Evolutionary conservation across 2,113 vertebrate genomes (phyloP).

Genomic region (Prietella phreatophila): DNA sequence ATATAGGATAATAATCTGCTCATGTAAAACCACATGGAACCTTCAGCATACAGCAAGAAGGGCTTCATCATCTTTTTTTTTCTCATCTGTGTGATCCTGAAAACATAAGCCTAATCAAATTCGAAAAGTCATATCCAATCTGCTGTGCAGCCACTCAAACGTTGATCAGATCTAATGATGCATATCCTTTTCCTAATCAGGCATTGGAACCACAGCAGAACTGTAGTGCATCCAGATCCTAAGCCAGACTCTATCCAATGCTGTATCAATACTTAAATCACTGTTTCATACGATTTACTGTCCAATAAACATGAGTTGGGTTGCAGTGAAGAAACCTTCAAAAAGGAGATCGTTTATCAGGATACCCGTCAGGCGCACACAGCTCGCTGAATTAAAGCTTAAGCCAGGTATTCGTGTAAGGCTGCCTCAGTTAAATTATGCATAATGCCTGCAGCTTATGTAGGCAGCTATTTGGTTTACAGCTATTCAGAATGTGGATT

Average conservation of each 20-base stretch:
- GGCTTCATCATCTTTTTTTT: background rate
- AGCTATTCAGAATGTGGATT: slow-evolving; percentile 9
- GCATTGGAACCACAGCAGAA: background rate
- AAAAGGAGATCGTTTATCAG: slow-evolving; percentile 25
- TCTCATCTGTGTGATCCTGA: background rate
- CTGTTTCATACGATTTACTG: slow-evolving; percentile 21
- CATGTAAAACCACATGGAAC: background rate
- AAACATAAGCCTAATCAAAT: slow-evolving; percentile 21
- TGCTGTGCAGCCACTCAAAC: background rate
- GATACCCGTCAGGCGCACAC: slow-evolving; percentile 7
- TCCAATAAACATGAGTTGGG: background rate
- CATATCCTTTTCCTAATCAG: slow-evolving; percentile 1
- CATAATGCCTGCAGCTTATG: slow-evolving; percentile 8
- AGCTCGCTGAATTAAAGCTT: slow-evolving; percentile 5
- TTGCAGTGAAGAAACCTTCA: slow-evolving; percentile 16
- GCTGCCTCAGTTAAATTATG: slow-evolving; percentile 15
- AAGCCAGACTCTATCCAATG: background rate
- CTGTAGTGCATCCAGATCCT: background rate
- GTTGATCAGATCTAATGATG: slow-evolving; percentile 14
- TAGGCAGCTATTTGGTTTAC: slow-evolving; percentile 24
- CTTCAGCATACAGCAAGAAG: background rate
- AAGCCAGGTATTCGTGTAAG: slow-evolving; percentile 1
- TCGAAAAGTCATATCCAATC: background rate
- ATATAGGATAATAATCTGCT: background rate
- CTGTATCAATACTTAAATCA: slow-evolving; percentile 21